Base-by-base conservation (phyloP, 2,888 invertebrate genomes). In the Oscheius sp. region DNA sequence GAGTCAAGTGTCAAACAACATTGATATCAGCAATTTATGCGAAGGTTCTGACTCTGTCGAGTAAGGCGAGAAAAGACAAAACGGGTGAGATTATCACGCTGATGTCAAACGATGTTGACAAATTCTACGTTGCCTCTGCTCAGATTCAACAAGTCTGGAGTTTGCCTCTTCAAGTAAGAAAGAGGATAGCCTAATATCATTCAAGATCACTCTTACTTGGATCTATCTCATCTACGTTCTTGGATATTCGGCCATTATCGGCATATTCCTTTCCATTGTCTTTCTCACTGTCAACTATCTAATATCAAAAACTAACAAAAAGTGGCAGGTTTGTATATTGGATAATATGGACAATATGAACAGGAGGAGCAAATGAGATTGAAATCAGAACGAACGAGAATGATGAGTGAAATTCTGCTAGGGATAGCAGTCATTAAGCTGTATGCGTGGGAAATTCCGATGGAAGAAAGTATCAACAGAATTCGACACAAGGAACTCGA, bases 351-450 rank as follows among this genome's bases (percentile, higher is more conserved):
- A 20, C 14, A 4, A 22, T 59, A 33, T 2, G n/a, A n/a, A n/a
- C 17, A 57, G 62, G 36, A 93, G 47, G 90, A 90, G 72, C 94
- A 94, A 87, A 94, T 95, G 94, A 92, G 93, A 84, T 91, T 92
- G 86, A 95, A 95, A 88, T 95, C 95, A 84, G 92, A 94, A 84
- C 90, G 95, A 80, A 93, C 94, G 0, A 95, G 94, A 85, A 88
- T 94, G 63, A 94, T 94, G 92, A 95, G 93, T 85, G 95, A 95
- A 89, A 91, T 94, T 73, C 89, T 95, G 67, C 93, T 92, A 86
- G 94, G 94, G 47, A 94, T 95, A 75, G 95, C 94, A 90, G 74
- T 84, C 9, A 80, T 84, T 49, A 84, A 89, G 87, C 76, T 90
- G 81, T 88, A 90, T 81, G 89, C 89, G 1, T 89, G 89, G 89